Percentiles rank a stretch among this genome's conserved stretches.
phyloP scores from a whole-genome alignment of 2,888 invertebrate genomes.

The Brenthis daphne region DNA sequence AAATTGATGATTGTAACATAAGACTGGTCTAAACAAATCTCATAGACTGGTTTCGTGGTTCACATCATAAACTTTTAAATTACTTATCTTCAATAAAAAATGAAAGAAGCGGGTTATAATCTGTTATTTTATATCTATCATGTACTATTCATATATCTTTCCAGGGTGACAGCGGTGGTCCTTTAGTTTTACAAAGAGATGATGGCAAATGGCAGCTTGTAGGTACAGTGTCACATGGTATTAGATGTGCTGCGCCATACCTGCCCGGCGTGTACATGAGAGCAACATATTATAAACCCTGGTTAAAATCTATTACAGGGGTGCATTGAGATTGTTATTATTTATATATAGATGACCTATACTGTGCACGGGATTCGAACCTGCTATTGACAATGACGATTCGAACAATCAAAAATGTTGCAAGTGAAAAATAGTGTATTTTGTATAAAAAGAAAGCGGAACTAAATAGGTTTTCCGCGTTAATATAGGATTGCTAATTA shows the following conservation, averaged over 20 bases:
- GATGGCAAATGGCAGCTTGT: conserved; percentile 94
- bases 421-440: background rate
- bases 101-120: too few relatives aligned
- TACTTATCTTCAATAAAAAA: too few relatives aligned
- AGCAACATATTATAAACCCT: conserved; percentile 94
- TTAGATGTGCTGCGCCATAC: conserved; percentile 95
- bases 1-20: too few relatives aligned
- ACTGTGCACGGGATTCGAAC: background rate
- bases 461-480: background rate
- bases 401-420: too few relatives aligned
- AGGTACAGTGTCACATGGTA: conserved; percentile 97
- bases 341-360: background rate
- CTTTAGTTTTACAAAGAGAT: conserved; percentile 90
- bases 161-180: conserved; percentile 96
- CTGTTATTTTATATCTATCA: too few relatives aligned
- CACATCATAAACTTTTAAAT: too few relatives aligned
- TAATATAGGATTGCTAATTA: too few relatives aligned
- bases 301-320: conserved; percentile 94
- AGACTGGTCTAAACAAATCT: too few relatives aligned
- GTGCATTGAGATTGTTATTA: conserved; percentile 70
- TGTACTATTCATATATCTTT: conserved; percentile 38
- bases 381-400: too few relatives aligned
- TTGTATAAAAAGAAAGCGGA: background rate
- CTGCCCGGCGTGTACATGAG: conserved; percentile 97
- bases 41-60: too few relatives aligned